Evolutionary conservation across 2,797 vertebrate species (phyloP), one percentile per base, ranked within the genome.

Genomic region (Poeciliopsis turneri): DNA sequence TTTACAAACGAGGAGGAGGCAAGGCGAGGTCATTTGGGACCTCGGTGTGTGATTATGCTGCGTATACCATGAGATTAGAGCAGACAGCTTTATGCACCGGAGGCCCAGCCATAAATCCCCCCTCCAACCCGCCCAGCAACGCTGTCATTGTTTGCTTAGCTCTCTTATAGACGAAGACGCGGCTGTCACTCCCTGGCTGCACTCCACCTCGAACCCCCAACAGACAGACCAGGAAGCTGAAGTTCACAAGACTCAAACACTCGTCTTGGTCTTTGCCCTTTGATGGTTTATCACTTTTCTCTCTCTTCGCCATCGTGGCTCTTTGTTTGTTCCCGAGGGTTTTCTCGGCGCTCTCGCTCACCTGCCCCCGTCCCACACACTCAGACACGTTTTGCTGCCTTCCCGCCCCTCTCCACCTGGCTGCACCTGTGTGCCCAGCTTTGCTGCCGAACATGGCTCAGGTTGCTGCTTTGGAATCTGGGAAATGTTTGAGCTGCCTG

Each of bases 381-480:
- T 43, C 25, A 4, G 71, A 80, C 79, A 84, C 89, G 68, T 79
- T 18, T 25, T n/a, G 28, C 25, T 64, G 68, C 77, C 79, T 81
- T 78, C 81, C 87, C 87, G 87, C 87, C 33, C 55, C 61, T 59
- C 78, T 57, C 64, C 70, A 49, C 45, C 68, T 23, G 57, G 77
- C 87, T 89, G 92, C 94, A 95, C 95, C 95, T 96, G 95, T 90
- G 92, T 68, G 84, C 92, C 80, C 64, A n/a, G 88, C 90, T 89
- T 82, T 82, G 88, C 89, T 92, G 83, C 83, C 82, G 90, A 87
- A 88, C 89, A 74, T 36, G 87, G 93, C 93, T 96, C 94, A 49
- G 90, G 89, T 96, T 95, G 90, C 95, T 66, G 36, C 79, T 89
- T 88, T 90, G 95, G 95, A 96, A 95, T 96, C 93, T 90, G 90